Percentiles rank a stretch among this genome's conserved stretches.
These are phyloP conservation scores for Chloromyia formosa DNA, from an alignment of 2,888 invertebrate species.

Conservation along the genomic window DNA sequence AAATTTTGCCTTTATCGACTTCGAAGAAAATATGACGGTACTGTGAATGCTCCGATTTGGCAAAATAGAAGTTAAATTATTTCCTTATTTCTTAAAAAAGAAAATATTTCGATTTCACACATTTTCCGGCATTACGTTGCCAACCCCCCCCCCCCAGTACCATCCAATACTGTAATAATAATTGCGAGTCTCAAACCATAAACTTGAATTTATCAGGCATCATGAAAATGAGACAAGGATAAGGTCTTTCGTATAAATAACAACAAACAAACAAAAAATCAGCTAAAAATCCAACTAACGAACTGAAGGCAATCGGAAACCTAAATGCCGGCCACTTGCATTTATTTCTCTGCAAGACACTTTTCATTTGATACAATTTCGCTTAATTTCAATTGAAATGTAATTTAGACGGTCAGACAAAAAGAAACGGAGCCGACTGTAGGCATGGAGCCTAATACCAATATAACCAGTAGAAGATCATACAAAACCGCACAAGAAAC, in stretches of 20 bases:
- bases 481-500: too few species aligned
- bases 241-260: conserved; percentile 22
- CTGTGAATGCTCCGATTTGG: too few species aligned
- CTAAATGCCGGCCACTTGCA: not conserved
- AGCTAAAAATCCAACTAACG: too few species aligned
- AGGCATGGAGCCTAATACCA: not conserved
- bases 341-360: conserved; percentile 41
- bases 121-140: too few species aligned
- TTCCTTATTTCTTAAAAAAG: too few species aligned
- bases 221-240: conserved; percentile 18
- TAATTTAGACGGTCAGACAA: conserved; percentile 29
- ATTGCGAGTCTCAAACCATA: not conserved
- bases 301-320: not conserved
- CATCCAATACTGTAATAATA: too few species aligned
- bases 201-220: conserved; percentile 4
- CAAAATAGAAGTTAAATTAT: too few species aligned
- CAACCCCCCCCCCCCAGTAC: too few species aligned
- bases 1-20: too few species aligned
- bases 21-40: too few species aligned
- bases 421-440: not conserved
- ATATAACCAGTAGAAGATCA: too few species aligned
- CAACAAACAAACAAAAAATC: conserved; percentile 4
- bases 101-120: too few species aligned
- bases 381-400: conserved; percentile 32
- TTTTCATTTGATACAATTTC: conserved; percentile 33